phyloP scores from a whole-genome alignment of 2,888 invertebrate species.

The Cheilosia vernalis region DNA sequence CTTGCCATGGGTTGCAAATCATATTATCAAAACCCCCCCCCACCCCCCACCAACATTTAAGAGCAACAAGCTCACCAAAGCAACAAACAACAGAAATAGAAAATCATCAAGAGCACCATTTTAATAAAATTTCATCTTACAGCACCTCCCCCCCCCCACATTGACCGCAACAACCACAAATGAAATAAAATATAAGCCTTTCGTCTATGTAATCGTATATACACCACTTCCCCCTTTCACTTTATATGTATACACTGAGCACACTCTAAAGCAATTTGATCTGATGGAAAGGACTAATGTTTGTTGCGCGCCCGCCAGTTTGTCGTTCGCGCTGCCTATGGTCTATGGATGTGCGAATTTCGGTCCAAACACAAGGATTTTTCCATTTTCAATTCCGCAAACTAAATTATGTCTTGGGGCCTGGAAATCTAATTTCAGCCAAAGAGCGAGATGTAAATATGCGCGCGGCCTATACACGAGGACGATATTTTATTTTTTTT shows the following conservation, averaged over 20 bases:
- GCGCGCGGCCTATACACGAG: background rate
- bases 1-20: background rate
- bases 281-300: conserved; percentile 25
- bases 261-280: conserved; percentile 34
- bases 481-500: background rate
- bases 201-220: background rate
- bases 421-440: conserved; percentile 31
- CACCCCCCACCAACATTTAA: background rate
- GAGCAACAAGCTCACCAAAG: conserved; percentile 8
- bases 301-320: conserved; percentile 12
- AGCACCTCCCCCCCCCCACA: background rate
- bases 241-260: too few relatives aligned
- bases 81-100: background rate
- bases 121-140: background rate
- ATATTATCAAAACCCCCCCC: background rate
- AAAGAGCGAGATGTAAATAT: conserved; percentile 3
- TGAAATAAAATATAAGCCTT: conserved; percentile 19
- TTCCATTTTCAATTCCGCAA: conserved; percentile 27
- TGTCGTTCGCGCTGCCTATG: background rate
- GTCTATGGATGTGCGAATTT: background rate
- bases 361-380: conserved; percentile 6
- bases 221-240: background rate
- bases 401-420: conserved; percentile 29
- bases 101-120: background rate
- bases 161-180: conserved; percentile 20